Evolutionary conservation across 2,113 vertebrate genomes (phyloP).

Genomic region (Festucalex cinctus): DNA sequence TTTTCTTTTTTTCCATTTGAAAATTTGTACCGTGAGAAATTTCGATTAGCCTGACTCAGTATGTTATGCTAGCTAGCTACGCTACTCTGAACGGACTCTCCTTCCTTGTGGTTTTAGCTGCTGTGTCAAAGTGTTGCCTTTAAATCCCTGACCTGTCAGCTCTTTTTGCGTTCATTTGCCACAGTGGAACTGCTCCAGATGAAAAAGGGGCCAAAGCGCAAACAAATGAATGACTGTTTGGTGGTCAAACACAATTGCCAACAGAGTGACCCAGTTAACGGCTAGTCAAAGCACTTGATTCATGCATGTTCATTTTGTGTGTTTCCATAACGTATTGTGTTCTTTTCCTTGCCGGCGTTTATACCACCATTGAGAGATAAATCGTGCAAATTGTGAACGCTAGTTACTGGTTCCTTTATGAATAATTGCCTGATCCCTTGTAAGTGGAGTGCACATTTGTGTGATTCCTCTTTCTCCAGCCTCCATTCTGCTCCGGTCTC

Average conservation of each 20-base stretch:
- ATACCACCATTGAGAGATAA: slow-evolving; percentile 34
- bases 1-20: too few relatives aligned
- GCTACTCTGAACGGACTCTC: slow-evolving; percentile 9
- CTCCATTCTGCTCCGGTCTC: slow-evolving; percentile 47
- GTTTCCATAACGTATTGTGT: slow-evolving; percentile 28
- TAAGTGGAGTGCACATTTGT: slow-evolving; percentile 41
- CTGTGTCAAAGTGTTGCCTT: slow-evolving; percentile 58
- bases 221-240: slow-evolving; percentile 69
- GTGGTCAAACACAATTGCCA: slow-evolving; percentile 70
- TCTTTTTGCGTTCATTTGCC: slow-evolving; percentile 62
- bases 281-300: slow-evolving; percentile 57
- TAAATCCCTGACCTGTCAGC: slow-evolving; percentile 67
- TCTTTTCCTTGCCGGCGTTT: slow-evolving; percentile 37
- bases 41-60: background rate
- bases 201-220: slow-evolving; percentile 61
- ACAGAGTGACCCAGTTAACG: slow-evolving; percentile 67
- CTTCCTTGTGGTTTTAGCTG: slow-evolving; percentile 52
- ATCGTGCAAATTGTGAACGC: slow-evolving; percentile 39
- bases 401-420: slow-evolving; percentile 46
- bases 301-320: slow-evolving; percentile 25
- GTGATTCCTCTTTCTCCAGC: slow-evolving; percentile 39
- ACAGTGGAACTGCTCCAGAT: slow-evolving; percentile 67
- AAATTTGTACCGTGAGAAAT: background rate
- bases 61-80: background rate
- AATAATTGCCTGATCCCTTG: slow-evolving; percentile 48